These are phyloP conservation scores for Siphamia tubifer DNA, from an alignment of 2,113 vertebrate genomes.

Conservation along the genomic window DNA sequence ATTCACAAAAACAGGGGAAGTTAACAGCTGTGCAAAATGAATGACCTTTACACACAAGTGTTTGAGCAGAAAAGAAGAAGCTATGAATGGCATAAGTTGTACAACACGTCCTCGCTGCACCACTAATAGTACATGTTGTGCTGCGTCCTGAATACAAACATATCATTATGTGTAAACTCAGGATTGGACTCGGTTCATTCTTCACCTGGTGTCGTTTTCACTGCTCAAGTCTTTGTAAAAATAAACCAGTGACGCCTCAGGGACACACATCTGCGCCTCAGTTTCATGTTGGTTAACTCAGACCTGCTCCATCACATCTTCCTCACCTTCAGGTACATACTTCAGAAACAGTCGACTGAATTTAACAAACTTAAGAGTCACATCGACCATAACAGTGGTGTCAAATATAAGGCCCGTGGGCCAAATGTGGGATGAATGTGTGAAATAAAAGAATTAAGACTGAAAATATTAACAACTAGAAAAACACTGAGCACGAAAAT, in stretches of 20 bases:
- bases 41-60: neutral
- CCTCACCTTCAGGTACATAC: constrained; percentile 5
- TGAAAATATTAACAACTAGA: no score
- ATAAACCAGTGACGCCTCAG: neutral
- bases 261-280: no score
- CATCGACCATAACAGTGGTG: no score
- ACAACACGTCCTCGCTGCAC: no score
- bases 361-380: no score
- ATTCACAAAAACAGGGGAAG: neutral
- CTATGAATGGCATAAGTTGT: no score
- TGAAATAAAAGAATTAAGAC: no score
- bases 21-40: neutral
- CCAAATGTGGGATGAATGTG: no score
- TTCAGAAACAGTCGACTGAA: no score
- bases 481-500: no score
- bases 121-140: no score
- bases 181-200: neutral
- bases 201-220: neutral
- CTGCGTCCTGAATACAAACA: neutral
- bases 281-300: neutral
- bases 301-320: constrained; percentile 4
- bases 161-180: neutral
- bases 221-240: neutral
- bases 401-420: no score
- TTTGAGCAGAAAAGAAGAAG: neutral